Conservation (phyloP, 1,140 invertebrate genomes). For the Cardiocondyla obscurior region DNA sequence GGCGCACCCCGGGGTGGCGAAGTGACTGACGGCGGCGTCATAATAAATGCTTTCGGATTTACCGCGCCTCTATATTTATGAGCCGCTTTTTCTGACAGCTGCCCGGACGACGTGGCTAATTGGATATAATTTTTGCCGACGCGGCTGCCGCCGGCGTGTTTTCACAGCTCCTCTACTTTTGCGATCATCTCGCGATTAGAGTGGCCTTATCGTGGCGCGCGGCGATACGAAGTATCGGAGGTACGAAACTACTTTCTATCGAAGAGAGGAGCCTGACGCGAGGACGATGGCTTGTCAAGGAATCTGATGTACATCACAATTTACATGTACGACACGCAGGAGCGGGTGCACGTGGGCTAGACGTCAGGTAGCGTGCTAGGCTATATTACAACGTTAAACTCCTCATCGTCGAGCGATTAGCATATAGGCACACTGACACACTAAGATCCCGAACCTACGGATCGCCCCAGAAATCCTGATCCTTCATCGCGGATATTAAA, state of each 20-base stretch:
- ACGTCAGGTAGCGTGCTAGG: not conserved
- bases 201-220: not conserved
- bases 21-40: not conserved
- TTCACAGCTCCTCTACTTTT: slow-evolving; percentile 50
- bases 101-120: slow-evolving; percentile 2
- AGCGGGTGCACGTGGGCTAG: not conserved
- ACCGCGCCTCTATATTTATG: slow-evolving; percentile 33
- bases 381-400: slow-evolving; percentile 57
- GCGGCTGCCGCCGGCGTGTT: too few species aligned
- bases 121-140: slow-evolving; percentile 14
- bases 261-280: slow-evolving; percentile 59
- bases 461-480: slow-evolving; percentile 36
- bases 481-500: slow-evolving; percentile 12
- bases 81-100: not conserved
- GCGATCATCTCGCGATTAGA: slow-evolving; percentile 45
- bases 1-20: not conserved
- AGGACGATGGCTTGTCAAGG: slow-evolving; percentile 3
- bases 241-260: slow-evolving; percentile 77
- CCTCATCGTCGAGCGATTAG: slow-evolving; percentile 76
- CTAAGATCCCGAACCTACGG: slow-evolving; percentile 76
- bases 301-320: slow-evolving; percentile 16
- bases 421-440: slow-evolving; percentile 83
- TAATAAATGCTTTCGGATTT: slow-evolving; percentile 12
- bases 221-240: slow-evolving; percentile 38
- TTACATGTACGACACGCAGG: not conserved